Evolutionary conservation across 2,797 vertebrate genomes (phyloP).

Genomic region (Leuciscus waleckii): DNA sequence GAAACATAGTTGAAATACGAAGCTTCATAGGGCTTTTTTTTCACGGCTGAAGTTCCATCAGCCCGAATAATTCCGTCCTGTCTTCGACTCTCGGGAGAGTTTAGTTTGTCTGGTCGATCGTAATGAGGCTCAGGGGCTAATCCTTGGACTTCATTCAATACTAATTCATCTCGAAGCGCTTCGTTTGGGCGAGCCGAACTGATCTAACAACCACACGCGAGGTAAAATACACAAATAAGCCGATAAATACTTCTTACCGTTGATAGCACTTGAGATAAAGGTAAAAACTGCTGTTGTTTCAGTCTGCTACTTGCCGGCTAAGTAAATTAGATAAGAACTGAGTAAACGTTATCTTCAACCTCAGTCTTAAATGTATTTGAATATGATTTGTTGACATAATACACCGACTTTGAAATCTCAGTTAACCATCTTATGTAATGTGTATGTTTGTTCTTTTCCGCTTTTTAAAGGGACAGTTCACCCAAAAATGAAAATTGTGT

Average conservation of each 20-base stretch:
- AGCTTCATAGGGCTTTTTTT: background rate
- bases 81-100: conserved; percentile 8
- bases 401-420: background rate
- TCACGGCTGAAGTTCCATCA: background rate
- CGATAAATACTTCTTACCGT: background rate
- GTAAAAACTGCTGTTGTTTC: background rate
- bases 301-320: conserved; percentile 7
- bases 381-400: background rate
- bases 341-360: background rate
- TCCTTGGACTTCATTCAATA: conserved; percentile 57
- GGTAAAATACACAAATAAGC: conserved; percentile 36
- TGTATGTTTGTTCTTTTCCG: background rate
- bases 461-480: conserved; percentile 16
- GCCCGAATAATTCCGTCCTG: background rate
- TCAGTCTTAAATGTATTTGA: background rate
- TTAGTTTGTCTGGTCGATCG: conserved; percentile 42
- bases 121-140: conserved; percentile 61
- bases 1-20: background rate
- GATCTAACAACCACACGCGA: background rate
- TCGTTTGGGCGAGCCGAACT: conserved; percentile 15
- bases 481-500: background rate
- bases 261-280: background rate
- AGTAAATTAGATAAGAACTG: background rate
- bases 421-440: background rate
- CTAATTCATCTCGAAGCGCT: conserved; percentile 22